A percentile compares a stretch with the other conserved stretches of the same genome.
Conservation (phyloP, 2,797 vertebrate genomes). For the Eospalax fontanierii region DNA sequence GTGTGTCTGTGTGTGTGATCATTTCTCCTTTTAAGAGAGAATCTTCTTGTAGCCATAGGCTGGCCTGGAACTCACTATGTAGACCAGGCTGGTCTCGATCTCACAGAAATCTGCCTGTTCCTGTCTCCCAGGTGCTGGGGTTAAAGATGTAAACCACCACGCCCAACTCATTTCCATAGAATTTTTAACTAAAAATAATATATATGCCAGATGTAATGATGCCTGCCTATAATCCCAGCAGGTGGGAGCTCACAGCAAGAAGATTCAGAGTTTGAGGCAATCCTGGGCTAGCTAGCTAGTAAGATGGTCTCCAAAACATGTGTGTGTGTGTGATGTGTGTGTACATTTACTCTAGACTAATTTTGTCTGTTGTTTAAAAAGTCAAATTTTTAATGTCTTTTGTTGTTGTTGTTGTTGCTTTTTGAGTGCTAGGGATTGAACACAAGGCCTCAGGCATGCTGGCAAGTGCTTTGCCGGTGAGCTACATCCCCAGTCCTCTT, state of each 20-base stretch:
- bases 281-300: background rate
- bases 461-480: no score
- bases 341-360: constrained; percentile 12
- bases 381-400: background rate
- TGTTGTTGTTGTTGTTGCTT: no score
- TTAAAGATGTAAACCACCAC: no score
- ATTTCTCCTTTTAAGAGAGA: no score
- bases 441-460: no score
- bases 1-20: no score
- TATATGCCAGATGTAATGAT: background rate
- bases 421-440: background rate
- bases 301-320: background rate
- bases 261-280: background rate
- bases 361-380: constrained; percentile 49
- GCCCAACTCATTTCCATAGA: background rate
- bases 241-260: background rate
- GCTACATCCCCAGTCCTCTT: no score
- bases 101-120: no score
- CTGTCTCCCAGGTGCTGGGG: no score
- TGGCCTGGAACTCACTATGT: no score
- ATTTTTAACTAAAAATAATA: background rate
- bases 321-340: background rate
- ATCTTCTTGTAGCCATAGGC: no score
- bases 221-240: background rate
- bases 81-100: no score